Evolutionary conservation across 2,113 vertebrate genomes (phyloP), one percentile per base, ranked within the genome.

Genomic region (Semnornis frantzii): DNA sequence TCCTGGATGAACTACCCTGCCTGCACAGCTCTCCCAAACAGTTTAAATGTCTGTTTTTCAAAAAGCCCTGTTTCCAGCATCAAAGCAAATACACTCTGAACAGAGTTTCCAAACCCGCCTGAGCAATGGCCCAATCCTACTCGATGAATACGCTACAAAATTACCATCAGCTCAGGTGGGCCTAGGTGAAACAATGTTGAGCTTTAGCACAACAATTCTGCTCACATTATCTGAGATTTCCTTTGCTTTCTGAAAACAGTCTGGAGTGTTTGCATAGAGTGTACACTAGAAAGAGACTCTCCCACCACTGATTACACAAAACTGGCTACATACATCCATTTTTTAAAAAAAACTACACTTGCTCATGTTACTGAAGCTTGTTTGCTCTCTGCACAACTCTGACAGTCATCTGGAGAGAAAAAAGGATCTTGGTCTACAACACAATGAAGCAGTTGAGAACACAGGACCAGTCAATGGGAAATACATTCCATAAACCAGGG

Each of bases 151-250:
- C 0, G 2, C 23, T 11, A 39, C 27, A 87, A 87, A 82, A 85
- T 37, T 46, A 57, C 66, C 75, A 39, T 5, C 42, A 27, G 0
- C 37, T 34, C 31, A 0, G 0, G 54, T 14, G 58, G 46, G 72
- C 12, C 2, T 52, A 66, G 18, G 85, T 23, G 25, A 63, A 65
- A 73, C 42, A 23, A 57, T 2, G 33, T 4, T 52, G 64, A 85
- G 57, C 25, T 85, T 72, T 58, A 84, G 66, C 42, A 75, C 50
- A 39, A 27, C n/a, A 64, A 16, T 37, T 44, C 69, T 71, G 50
- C 10, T 70, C 1, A 2, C 1, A 2, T 57, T 83, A 77, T 84
- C 88, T 19, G 30, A 83, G 48, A 84, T 75, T 69, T 70, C 46
- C 16, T 80, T 74, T 87, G 77, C 57, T 93, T 90, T 72, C 77